Base-by-base conservation (phyloP, 2,888 invertebrate genomes). In the Pasiphila rectangulata region DNA sequence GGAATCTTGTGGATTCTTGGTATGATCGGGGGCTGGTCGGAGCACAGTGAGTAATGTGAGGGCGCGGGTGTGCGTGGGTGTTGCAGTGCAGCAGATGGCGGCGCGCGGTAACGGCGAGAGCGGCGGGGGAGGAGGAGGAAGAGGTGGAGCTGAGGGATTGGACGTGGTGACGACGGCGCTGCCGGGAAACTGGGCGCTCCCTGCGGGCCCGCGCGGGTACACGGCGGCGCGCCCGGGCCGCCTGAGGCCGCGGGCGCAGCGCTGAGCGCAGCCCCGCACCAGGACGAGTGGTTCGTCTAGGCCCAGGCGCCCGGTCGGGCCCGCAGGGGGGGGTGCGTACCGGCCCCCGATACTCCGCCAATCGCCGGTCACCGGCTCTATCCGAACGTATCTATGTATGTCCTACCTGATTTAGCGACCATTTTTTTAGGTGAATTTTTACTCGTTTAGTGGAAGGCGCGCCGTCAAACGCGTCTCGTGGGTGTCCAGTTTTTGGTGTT, bases 161-260 rank as follows among this genome's bases (percentile, higher is more conserved):
- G 70, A 86, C 69, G 79, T 86, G 74, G 86, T 74, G 68, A 65
- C 67, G 71, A 90, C 88, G 61, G 73, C 78, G 72, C 86, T 90
- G 88, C 94, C 95, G 96, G 96, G 95, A 96, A 96, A 96, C 96
- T 95, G 94, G 95, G 93, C 92, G 94, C 95, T 93, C 96, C 96
- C 96, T 96, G 96, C 94, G 95, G 95, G 94, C 86, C 86, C 86
- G 90, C 90, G 91, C 91, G 92, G 90, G 91, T 91, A 86, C 86
- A 76, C 67, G 86, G 91, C 90, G 91, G 91, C 91, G 91, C 91
- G 91, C 89, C 94, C 94, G 95, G 95, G 95, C 95, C 95, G 95
- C 95, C 95, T 94, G 94, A 93, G 93, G 93, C 94, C 93, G 95
- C 95, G 94, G 94, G 95, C 93, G 94, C 95, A 93, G 94, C 93